Conservation (phyloP, 2,888 invertebrate species). For the Ochropleura plecta region DNA sequence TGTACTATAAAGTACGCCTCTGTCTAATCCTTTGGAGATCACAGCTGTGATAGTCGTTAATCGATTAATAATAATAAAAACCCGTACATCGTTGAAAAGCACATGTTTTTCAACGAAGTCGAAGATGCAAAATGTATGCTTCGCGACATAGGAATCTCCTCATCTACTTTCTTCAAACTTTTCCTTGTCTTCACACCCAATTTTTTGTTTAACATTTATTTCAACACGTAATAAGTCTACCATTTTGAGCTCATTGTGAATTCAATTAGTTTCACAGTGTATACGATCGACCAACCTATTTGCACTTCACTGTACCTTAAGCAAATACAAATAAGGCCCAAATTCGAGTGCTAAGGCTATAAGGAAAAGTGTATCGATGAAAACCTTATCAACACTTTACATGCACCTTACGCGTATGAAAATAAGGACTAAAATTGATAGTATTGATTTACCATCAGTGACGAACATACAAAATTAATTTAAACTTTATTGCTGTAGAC, state of each 20-base stretch:
- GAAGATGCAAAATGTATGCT: not conserved
- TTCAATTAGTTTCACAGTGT: slow-evolving; percentile 74
- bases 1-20: not conserved
- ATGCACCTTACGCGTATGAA: slow-evolving; percentile 29
- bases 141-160: not conserved
- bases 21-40: no score
- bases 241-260: slow-evolving; percentile 69
- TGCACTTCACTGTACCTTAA: slow-evolving; percentile 17
- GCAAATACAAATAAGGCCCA: not conserved
- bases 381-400: slow-evolving; percentile 31
- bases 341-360: not conserved
- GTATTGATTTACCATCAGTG: slow-evolving; percentile 15
- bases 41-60: not conserved
- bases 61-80: not conserved
- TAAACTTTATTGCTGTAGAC: not conserved
- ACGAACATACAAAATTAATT: not conserved
- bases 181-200: slow-evolving; percentile 3
- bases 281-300: slow-evolving; percentile 24
- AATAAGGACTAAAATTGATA: slow-evolving; percentile 37
- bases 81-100: not conserved
- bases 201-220: slow-evolving; percentile 27
- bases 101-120: not conserved
- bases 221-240: slow-evolving; percentile 58
- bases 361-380: slow-evolving; percentile 25
- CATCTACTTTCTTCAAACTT: not conserved